A percentile compares a stretch with the other conserved stretches of the same genome.
Evolutionary conservation across 2,113 vertebrate genomes (phyloP).

Genomic region (Cyprinodon brontotheroides): DNA sequence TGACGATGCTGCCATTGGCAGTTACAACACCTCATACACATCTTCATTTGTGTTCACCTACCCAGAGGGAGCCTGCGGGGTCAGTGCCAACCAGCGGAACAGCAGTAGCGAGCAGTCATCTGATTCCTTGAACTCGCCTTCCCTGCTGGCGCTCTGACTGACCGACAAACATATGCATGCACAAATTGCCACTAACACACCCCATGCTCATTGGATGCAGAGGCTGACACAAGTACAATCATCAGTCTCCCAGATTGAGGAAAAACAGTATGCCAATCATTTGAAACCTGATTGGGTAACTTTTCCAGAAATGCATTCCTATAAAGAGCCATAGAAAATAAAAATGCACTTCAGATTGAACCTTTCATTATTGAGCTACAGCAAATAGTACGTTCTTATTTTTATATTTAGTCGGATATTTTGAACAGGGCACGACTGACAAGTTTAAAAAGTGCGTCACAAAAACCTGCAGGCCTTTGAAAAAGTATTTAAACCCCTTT

Average conservation of each 20-base stretch:
- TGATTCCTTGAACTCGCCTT: conserved; percentile 96
- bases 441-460: conserved; percentile 25
- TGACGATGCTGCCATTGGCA: conserved; percentile 75
- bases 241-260: conserved; percentile 40
- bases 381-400: conserved; percentile 2
- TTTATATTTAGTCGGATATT: conserved; percentile 16
- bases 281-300: conserved; percentile 39
- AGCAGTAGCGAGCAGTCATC: conserved; percentile 94
- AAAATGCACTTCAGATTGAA: conserved; percentile 36
- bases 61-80: conserved; percentile 97
- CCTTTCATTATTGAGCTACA: conserved; percentile 19
- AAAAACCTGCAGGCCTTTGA: conserved; percentile 11
- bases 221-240: conserved; percentile 43
- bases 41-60: conserved; percentile 99
- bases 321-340: conserved; percentile 53
- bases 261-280: conserved; percentile 25
- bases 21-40: conserved; percentile 93
- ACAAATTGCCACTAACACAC: conserved; percentile 46
- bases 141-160: conserved; percentile 93
- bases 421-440: conserved; percentile 32
- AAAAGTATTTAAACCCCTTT: neutral
- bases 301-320: conserved; percentile 49
- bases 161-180: conserved; percentile 61
- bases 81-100: conserved; percentile 91
- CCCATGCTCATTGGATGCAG: conserved; percentile 50